Conservation (phyloP, 2,797 vertebrate genomes). For the Malurus leucopterus region DNA sequence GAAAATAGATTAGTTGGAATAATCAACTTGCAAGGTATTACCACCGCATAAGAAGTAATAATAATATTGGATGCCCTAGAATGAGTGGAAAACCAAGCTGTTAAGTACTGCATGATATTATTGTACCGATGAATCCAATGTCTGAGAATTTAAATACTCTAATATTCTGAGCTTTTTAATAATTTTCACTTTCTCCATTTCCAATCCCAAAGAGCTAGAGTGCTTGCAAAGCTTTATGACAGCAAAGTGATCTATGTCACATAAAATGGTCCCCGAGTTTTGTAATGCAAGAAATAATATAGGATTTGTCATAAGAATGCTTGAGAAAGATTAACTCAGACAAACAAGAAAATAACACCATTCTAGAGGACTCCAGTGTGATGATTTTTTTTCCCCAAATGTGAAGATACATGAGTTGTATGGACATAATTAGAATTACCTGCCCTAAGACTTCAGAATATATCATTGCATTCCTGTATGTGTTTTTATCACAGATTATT, state of each 20-base stretch:
- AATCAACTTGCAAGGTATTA: neutral
- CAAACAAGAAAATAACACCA: neutral
- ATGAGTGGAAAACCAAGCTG: neutral
- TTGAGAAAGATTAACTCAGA: neutral
- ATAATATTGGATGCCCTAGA: neutral
- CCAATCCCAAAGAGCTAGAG: neutral
- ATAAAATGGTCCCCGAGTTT: neutral
- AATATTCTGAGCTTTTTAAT: neutral
- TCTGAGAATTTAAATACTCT: neutral
- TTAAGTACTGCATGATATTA: neutral
- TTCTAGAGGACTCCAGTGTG: neutral
- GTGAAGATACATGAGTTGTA: neutral
- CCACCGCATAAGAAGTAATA: neutral
- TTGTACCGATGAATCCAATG: neutral
- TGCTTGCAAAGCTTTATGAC: neutral
- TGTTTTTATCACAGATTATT: neutral
- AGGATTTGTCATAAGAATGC: neutral
- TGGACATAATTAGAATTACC: neutral
- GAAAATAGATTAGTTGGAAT: neutral
- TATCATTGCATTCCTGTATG: accelerated
- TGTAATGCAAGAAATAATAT: neutral
- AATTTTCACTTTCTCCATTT: neutral
- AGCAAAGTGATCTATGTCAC: neutral
- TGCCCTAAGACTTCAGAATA: neutral
- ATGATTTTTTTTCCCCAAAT: neutral